These are phyloP conservation scores for Mayetiola destructor DNA, from an alignment of 2,888 invertebrate genomes.

Conservation along the genomic window DNA sequence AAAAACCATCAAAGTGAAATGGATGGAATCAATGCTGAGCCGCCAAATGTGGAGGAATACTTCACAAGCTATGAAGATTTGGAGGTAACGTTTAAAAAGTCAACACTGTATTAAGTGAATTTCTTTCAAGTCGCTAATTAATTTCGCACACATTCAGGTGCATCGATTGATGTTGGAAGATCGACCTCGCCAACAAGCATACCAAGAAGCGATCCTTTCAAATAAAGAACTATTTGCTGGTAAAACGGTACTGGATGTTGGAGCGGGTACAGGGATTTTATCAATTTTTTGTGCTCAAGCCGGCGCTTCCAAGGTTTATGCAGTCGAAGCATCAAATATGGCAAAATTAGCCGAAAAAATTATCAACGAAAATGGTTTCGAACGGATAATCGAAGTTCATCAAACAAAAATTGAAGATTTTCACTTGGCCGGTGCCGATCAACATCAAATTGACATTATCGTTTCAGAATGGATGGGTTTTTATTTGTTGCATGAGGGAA, in stretches of 20 bases:
- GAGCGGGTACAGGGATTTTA: constrained; percentile 76
- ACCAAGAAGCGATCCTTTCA: constrained; percentile 60
- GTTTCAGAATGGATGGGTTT: constrained; percentile 99
- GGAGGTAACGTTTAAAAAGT: constrained; percentile 40
- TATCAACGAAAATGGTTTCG: constrained; percentile 54
- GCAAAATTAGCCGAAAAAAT: constrained; percentile 49
- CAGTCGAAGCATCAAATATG: constrained; percentile 66
- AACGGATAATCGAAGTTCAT: constrained; percentile 54
- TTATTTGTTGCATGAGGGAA: constrained; percentile 86
- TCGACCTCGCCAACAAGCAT: constrained; percentile 57
- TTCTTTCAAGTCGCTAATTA: background rate
- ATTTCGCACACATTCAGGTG: constrained; percentile 39
- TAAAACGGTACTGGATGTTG: constrained; percentile 73
- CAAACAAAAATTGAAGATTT: constrained; percentile 67
- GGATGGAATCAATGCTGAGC: background rate
- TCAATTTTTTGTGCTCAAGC: constrained; percentile 78
- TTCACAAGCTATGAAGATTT: constrained; percentile 60
- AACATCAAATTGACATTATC: constrained; percentile 68
- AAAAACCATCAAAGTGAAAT: background rate
- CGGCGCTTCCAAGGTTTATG: constrained; percentile 77
- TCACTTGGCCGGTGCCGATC: constrained; percentile 38
- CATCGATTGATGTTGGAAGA: constrained; percentile 72
- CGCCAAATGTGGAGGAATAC: constrained; percentile 36
- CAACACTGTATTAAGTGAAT: too few relatives aligned
- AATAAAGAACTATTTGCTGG: constrained; percentile 52